Percentiles rank a stretch among this genome's conserved stretches.
Conservation (phyloP, 2,113 vertebrate species). For the Gadus chalcogrammus region DNA sequence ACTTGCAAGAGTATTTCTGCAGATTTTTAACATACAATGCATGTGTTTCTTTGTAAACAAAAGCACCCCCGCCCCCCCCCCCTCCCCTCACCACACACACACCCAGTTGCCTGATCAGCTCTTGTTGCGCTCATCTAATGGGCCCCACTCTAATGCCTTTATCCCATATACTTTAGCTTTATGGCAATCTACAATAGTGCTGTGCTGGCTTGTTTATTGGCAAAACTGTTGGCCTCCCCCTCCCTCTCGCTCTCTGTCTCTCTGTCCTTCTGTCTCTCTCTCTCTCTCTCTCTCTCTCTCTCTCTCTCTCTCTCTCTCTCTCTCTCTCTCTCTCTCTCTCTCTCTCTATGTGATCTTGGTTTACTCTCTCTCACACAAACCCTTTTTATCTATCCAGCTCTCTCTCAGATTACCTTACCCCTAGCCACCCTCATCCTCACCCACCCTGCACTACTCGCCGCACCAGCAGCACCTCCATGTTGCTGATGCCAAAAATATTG, state of each 20-base stretch:
- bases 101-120: constrained; percentile 49
- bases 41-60: too few species aligned
- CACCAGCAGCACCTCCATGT: constrained; percentile 30
- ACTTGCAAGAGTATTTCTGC: too few species aligned
- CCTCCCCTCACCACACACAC: constrained; percentile 3
- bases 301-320: too few species aligned
- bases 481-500: constrained; percentile 53
- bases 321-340: neutral
- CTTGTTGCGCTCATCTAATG: constrained; percentile 39
- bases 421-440: too few species aligned
- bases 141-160: constrained; percentile 44
- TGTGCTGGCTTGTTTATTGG: constrained; percentile 59
- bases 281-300: constrained; percentile 15
- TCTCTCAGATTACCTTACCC: too few species aligned
- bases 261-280: neutral
- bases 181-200: constrained; percentile 58
- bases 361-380: too few species aligned
- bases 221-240: constrained; percentile 23
- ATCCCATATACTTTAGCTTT: constrained; percentile 54
- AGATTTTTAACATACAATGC: too few species aligned
- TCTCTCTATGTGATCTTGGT: constrained; percentile 2
- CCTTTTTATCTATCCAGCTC: too few species aligned
- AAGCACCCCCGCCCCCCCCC: neutral
- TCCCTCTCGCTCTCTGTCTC: neutral
- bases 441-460: too few species aligned